Evolutionary conservation across 2,888 invertebrate species (phyloP).

Genomic region (Leptinotarsa rubiginosa): DNA sequence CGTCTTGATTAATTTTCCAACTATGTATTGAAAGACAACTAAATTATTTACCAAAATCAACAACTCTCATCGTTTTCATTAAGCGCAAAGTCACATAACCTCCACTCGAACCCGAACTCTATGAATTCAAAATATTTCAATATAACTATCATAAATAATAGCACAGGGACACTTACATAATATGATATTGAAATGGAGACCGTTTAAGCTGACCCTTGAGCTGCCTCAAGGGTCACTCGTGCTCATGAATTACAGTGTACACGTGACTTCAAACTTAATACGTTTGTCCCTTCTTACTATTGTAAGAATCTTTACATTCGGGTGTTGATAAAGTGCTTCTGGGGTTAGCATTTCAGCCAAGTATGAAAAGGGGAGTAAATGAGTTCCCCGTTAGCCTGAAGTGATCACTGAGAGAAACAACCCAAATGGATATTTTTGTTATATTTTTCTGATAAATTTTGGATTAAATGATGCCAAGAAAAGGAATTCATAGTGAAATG

Average conservation of each 20-base stretch:
- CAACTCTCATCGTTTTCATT: neutral
- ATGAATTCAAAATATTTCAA: conserved; percentile 33
- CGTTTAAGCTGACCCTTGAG: conserved; percentile 45
- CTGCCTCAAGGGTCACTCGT: conserved; percentile 45
- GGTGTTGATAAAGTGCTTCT: conserved; percentile 41
- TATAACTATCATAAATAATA: conserved; percentile 45
- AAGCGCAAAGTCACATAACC: neutral
- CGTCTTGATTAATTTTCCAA: neutral
- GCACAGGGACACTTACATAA: conserved; percentile 46
- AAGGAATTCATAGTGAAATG: too few relatives aligned
- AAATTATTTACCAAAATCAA: neutral
- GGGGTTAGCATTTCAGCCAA: conserved; percentile 9
- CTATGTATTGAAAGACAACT: neutral
- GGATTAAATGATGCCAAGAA: too few relatives aligned
- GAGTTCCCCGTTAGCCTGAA: neutral
- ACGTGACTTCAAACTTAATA: conserved; percentile 46
- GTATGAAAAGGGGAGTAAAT: neutral
- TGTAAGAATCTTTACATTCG: conserved; percentile 42
- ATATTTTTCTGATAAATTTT: too few relatives aligned
- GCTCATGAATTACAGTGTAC: conserved; percentile 45
- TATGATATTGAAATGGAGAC: conserved; percentile 48
- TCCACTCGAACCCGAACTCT: conserved; percentile 1
- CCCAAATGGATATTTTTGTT: too few relatives aligned
- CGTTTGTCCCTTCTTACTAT: conserved; percentile 43
- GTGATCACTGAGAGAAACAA: too few relatives aligned